Percentiles rank a stretch among this genome's conserved stretches.
Conservation (phyloP, 2,888 invertebrate genomes). For the Leucophora obtusa region DNA sequence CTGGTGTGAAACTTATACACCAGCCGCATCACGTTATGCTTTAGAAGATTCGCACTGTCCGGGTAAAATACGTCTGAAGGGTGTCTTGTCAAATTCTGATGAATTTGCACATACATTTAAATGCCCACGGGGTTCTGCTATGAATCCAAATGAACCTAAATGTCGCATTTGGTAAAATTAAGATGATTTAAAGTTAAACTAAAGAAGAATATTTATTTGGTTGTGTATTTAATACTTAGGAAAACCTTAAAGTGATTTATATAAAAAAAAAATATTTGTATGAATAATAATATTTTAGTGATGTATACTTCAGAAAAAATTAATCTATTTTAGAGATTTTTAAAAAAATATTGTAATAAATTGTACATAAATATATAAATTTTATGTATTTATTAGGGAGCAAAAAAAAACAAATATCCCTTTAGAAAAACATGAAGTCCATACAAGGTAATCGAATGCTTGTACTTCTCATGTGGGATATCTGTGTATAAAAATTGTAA, state of each 20-base stretch:
- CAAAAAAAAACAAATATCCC: no score
- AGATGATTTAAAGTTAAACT: background rate
- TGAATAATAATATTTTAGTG: background rate
- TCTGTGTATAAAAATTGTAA: no score
- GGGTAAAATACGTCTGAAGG: slow-evolving; percentile 83
- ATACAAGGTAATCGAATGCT: no score
- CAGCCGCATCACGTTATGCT: slow-evolving; percentile 82
- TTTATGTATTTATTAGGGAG: background rate
- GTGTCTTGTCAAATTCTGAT: slow-evolving; percentile 85
- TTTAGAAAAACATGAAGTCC: no score
- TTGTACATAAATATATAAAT: background rate
- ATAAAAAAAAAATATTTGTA: background rate
- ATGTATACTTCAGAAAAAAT: background rate
- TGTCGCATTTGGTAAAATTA: slow-evolving; percentile 80
- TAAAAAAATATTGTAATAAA: background rate
- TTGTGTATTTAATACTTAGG: background rate
- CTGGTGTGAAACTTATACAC: slow-evolving; percentile 90
- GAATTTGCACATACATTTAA: slow-evolving; percentile 85
- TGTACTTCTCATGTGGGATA: no score
- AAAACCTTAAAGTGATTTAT: background rate
- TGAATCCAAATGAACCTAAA: slow-evolving; percentile 80
- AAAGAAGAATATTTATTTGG: background rate
- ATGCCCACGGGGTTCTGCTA: slow-evolving; percentile 80
- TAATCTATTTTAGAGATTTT: background rate
- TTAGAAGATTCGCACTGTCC: slow-evolving; percentile 88